Evolutionary conservation across 2,888 invertebrate species (phyloP).

Genomic region (Agonum fuliginosum): DNA sequence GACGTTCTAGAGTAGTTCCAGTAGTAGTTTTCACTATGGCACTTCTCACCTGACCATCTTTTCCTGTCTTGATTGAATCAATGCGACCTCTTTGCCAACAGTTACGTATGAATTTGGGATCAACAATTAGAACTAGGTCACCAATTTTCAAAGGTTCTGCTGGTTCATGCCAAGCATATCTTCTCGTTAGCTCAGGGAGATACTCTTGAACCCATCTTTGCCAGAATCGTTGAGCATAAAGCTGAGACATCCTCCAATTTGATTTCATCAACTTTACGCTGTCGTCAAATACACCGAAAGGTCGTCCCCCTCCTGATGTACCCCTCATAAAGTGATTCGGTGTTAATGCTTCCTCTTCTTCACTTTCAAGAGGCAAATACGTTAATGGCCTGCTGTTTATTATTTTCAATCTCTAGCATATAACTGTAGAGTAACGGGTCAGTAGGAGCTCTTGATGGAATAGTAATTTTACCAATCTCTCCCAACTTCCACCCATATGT

Average conservation of each 20-base stretch:
- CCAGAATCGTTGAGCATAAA: background rate
- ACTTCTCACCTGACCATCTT: no score
- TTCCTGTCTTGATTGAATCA: no score
- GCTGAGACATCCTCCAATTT: background rate
- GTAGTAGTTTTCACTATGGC: no score
- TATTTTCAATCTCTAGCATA: constrained; percentile 51
- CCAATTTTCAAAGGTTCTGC: no score
- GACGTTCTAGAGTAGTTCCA: no score
- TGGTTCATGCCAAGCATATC: no score
- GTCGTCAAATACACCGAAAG: background rate
- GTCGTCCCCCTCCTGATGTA: background rate
- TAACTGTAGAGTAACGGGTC: constrained; percentile 28
- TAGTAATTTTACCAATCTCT: constrained; percentile 39
- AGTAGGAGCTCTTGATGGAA: constrained; percentile 43
- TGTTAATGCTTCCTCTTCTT: constrained; percentile 42
- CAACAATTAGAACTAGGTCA: no score
- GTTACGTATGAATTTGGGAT: no score
- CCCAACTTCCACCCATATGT: constrained; percentile 53
- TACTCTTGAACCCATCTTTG: no score
- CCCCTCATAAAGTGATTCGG: constrained; percentile 48
- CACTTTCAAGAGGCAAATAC: constrained; percentile 45
- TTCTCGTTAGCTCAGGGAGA: no score
- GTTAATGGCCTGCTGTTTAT: constrained; percentile 50
- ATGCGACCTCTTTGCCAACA: no score
- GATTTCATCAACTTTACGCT: background rate